Evolutionary conservation across 2,797 vertebrate genomes (phyloP), one percentile per base, ranked within the genome.

Genomic region (Anabas testudineus): DNA sequence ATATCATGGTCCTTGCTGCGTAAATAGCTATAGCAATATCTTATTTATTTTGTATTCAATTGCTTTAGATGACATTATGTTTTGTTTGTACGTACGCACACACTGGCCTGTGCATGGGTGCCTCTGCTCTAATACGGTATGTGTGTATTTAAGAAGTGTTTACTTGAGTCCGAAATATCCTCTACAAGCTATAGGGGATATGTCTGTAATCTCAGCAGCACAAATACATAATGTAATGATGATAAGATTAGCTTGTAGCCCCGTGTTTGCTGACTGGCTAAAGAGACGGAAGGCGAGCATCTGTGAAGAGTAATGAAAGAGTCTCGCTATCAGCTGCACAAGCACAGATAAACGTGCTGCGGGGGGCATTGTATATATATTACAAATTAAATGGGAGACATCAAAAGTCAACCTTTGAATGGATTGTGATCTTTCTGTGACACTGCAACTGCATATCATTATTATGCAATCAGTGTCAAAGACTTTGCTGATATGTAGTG

Each of bases 191-290:
- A 78, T 76, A 55, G 63, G 73, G 81, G 64, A 74, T 84, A 59
- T 61, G 62, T 56, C 43, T 34, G 65, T 89, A 86, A 91, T 90
- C 89, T 83, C 71, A 65, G 71, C 72, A 47, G 58, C 67, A 76
- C 79, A 92, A 92, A 91, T 81, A 91, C 84, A 88, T 90, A 87
- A 87, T 89, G 80, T 80, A 82, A 87, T 80, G 82, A 86, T 88
- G 84, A 87, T 86, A 78, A 80, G 90, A 89, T 92, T 87, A 88
- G 83, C 71, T 78, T 67, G 60, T 54, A 72, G 76, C 64, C 47
- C 68, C 59, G 62, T 86, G 87, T 91, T 92, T 90, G 85, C 84
- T 88, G 76, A 86, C 85, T 85, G 74, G 81, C 81, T 84, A 83
- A 88, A 88, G 85, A 86, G 64, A 81, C 68, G 19, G 60, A 82